Evolutionary conservation across 2,888 invertebrate genomes (phyloP).

Genomic region (Ischnus inquisitorius): DNA sequence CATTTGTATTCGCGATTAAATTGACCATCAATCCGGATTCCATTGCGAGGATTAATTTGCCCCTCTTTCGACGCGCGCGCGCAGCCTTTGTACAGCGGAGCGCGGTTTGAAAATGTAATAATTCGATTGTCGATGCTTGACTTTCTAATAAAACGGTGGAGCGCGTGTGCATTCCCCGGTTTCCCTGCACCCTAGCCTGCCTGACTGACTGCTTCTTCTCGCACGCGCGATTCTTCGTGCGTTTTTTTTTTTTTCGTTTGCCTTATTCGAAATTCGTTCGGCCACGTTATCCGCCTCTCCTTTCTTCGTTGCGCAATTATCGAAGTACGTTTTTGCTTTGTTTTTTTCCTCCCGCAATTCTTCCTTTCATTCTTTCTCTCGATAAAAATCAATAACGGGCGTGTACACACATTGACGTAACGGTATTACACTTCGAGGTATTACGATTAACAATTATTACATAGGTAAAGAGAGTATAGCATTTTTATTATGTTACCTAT

Average conservation of each 20-base stretch:
- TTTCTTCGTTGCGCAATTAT: conserved; percentile 57
- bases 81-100: conserved; percentile 28
- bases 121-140: conserved; percentile 85
- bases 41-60: neutral
- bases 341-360: conserved; percentile 40
- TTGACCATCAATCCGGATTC: conserved; percentile 14
- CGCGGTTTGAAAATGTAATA: conserved; percentile 75
- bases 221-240: conserved; percentile 1
- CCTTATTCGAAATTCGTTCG: conserved; percentile 37
- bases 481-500: conserved; percentile 32
- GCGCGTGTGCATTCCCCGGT: conserved; percentile 41
- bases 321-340: conserved; percentile 43
- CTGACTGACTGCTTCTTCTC: conserved; percentile 22
- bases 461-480: conserved; percentile 55
- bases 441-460: conserved; percentile 44
- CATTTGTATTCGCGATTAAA: conserved; percentile 10
- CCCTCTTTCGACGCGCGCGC: conserved; percentile 24
- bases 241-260: conserved; percentile 6
- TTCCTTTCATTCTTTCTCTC: conserved; percentile 35
- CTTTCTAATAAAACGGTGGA: conserved; percentile 79
- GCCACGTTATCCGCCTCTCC: conserved; percentile 3
- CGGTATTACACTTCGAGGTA: conserved; percentile 33
- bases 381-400: conserved; percentile 54
- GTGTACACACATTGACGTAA: conserved; percentile 24
- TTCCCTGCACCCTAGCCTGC: conserved; percentile 48